A percentile compares a stretch with the other conserved stretches of the same genome.
Evolutionary conservation across 1,140 invertebrate genomes (phyloP).

Genomic region (Drosophila dunni): DNA sequence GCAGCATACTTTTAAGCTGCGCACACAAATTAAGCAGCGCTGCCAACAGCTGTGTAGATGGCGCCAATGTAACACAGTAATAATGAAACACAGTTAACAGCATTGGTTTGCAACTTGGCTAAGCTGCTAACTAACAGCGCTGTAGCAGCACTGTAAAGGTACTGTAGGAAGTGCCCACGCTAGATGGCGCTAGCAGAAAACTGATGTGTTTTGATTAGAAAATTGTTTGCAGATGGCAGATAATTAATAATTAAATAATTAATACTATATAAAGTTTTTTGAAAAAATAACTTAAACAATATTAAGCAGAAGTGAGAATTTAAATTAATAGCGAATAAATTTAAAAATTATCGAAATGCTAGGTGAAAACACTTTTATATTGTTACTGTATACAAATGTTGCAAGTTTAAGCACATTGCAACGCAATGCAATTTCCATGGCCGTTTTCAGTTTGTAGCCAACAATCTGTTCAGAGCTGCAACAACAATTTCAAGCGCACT

Average conservation of each 20-base stretch:
- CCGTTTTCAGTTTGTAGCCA: constrained; percentile 21
- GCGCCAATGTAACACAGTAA: constrained; percentile 8
- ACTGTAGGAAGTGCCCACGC: constrained; percentile 1
- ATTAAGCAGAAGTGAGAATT: too few species aligned
- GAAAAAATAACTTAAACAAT: too few species aligned
- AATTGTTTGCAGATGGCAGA: neutral
- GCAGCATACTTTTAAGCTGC: constrained; percentile 29
- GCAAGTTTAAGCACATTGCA: constrained; percentile 4
- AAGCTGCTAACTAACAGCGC: neutral
- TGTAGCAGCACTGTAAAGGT: neutral
- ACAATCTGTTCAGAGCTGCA: constrained; percentile 36
- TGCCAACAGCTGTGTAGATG: neutral
- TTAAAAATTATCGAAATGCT: too few species aligned
- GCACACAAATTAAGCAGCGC: constrained; percentile 23
- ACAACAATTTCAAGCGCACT: constrained; percentile 60
- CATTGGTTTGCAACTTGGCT: constrained; percentile 10
- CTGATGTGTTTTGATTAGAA: neutral
- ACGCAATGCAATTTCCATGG: constrained; percentile 8
- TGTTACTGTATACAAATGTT: neutral
- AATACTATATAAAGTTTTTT: too few species aligned
- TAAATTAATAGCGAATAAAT: too few species aligned
- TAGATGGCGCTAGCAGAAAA: constrained; percentile 24
- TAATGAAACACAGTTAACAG: neutral
- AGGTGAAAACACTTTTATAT: neutral
- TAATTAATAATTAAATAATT: too few species aligned